A percentile compares a stretch with the other conserved stretches of the same genome.
phyloP scores from a whole-genome alignment of 1,140 invertebrate genomes.

The Drosophila trapezifrons region DNA sequence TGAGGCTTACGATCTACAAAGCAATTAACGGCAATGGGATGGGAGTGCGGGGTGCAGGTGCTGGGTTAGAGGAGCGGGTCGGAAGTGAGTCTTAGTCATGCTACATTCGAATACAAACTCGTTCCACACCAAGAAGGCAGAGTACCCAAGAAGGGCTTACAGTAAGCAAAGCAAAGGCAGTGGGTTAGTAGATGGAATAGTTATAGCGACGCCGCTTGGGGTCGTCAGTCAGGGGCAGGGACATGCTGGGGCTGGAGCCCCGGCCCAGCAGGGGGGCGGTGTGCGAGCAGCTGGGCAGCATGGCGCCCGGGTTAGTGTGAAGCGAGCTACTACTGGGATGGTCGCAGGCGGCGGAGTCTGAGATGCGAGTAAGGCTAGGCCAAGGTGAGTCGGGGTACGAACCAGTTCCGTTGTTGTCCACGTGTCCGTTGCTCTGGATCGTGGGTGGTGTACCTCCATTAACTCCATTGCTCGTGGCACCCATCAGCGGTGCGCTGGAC shows the following conservation, averaged over 20 bases:
- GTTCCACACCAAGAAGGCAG: slow-evolving; percentile 12
- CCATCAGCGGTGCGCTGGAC: slow-evolving; percentile 55
- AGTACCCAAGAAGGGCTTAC: slow-evolving; percentile 10
- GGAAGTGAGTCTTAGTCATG: slow-evolving; percentile 43
- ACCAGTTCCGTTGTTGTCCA: slow-evolving; percentile 57
- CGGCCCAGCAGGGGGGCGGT: slow-evolving; percentile 63
- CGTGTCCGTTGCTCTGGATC: slow-evolving; percentile 48
- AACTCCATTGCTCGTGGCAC: slow-evolving; percentile 28
- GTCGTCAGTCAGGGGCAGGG: slow-evolving; percentile 34
- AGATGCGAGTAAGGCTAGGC: slow-evolving; percentile 66
- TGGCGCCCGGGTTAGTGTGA: slow-evolving; percentile 51
- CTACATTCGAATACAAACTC: slow-evolving; percentile 41
- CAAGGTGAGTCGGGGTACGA: slow-evolving; percentile 63
- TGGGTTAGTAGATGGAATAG: slow-evolving; percentile 75
- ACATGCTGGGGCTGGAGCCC: slow-evolving; percentile 44
- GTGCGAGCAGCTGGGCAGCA: slow-evolving; percentile 50
- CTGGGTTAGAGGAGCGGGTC: slow-evolving; percentile 10
- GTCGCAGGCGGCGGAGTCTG: slow-evolving; percentile 46
- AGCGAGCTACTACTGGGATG: slow-evolving; percentile 62
- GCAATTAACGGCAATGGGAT: slow-evolving; percentile 27
- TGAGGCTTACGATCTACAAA: slow-evolving; percentile 48
- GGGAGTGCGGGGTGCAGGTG: slow-evolving; percentile 18
- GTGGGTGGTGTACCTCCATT: slow-evolving; percentile 29
- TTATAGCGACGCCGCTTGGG: slow-evolving; percentile 71
- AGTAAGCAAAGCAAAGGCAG: slow-evolving; percentile 25